Evolutionary conservation across 2,113 vertebrate genomes (phyloP).

Genomic region (Balaenoptera acutorostrata): DNA sequence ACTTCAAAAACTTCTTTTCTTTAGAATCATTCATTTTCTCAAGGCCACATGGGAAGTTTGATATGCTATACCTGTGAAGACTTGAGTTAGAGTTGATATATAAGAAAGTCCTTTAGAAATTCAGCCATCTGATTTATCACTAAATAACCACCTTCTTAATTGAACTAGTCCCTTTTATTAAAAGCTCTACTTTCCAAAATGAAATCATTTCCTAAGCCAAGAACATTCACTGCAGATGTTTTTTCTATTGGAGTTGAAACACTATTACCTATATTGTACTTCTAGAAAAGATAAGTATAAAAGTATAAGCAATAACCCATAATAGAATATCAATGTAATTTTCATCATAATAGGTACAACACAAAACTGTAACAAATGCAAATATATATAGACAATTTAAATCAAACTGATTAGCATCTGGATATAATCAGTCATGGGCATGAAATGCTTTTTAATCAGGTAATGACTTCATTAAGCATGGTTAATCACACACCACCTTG

Average conservation of each 20-base stretch:
- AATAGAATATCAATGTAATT: background rate
- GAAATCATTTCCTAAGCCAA: background rate
- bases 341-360: conserved; percentile 23
- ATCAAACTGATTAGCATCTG: conserved; percentile 80
- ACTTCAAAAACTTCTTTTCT: background rate
- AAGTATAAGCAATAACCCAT: background rate
- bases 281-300: background rate
- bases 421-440: conserved; percentile 74
- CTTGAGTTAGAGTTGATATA: background rate
- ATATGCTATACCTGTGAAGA: background rate
- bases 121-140: background rate
- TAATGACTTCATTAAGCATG: conserved; percentile 80
- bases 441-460: conserved; percentile 77
- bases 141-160: conserved; percentile 2
- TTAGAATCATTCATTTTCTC: background rate
- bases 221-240: background rate
- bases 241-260: background rate
- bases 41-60: background rate
- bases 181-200: conserved; percentile 29
- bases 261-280: background rate
- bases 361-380: conserved; percentile 45
- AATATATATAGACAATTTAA: conserved; percentile 71
- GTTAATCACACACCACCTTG: conserved; percentile 79
- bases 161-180: conserved; percentile 15
- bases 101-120: background rate